Percentiles rank a stretch among this genome's conserved stretches.
Conservation (phyloP, 1,140 invertebrate species). For the Bombus turneri region DNA sequence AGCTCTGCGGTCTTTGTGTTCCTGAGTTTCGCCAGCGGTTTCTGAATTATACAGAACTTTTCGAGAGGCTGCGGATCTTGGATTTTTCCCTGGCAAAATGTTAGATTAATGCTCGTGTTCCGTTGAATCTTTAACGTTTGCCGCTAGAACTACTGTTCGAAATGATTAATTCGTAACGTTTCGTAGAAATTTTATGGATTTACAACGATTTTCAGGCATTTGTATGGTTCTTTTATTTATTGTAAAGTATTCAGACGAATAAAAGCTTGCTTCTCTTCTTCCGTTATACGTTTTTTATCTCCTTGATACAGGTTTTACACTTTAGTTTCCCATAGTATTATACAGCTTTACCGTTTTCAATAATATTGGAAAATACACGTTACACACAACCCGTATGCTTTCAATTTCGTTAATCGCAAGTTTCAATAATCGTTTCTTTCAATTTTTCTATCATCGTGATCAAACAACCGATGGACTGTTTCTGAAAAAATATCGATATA, state of each 20-base stretch:
- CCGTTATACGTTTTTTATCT: not conserved
- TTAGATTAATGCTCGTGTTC: too few species aligned
- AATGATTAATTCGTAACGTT: too few species aligned
- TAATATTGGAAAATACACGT: not conserved
- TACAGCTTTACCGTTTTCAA: not conserved
- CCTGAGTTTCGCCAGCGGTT: slow-evolving; percentile 36
- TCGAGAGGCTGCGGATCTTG: not conserved
- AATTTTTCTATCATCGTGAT: not conserved
- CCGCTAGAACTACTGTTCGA: too few species aligned
- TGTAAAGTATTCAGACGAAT: not conserved
- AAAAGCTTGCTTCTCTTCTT: not conserved
- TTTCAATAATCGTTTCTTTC: not conserved
- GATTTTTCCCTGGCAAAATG: not conserved
- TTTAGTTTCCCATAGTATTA: too few species aligned
- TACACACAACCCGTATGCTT: not conserved
- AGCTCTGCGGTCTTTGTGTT: slow-evolving; percentile 39
- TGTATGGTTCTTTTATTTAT: not conserved
- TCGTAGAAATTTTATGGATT: not conserved
- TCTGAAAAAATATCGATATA: not conserved
- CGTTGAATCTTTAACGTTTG: too few species aligned
- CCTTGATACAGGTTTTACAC: too few species aligned
- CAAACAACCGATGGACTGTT: not conserved
- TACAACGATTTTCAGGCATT: not conserved
- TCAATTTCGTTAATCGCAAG: too few species aligned
- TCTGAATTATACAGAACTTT: slow-evolving; percentile 27